Percentiles rank a stretch among this genome's conserved stretches.
phyloP scores from a whole-genome alignment of 2,888 invertebrate genomes.

The Cynaeus angustus region DNA sequence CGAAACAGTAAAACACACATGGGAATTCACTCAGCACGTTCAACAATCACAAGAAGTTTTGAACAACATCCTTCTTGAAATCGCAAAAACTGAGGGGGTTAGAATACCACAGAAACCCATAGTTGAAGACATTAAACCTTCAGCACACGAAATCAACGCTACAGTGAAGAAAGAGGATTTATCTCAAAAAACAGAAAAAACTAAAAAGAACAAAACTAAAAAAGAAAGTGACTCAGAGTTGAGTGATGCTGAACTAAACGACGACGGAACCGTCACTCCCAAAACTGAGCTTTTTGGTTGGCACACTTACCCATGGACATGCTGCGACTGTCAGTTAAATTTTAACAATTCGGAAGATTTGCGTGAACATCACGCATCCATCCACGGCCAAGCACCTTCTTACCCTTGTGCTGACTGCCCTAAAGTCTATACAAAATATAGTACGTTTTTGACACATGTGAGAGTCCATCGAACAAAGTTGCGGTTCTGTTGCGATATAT shows the following conservation, averaged over 20 bases:
- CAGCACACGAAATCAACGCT: constrained; percentile 2
- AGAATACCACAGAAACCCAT: constrained; percentile 6
- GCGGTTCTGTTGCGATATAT: constrained; percentile 74
- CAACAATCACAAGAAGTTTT: constrained; percentile 68
- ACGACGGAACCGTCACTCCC: constrained; percentile 67
- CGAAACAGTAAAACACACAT: constrained; percentile 67
- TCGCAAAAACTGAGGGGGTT: constrained; percentile 20
- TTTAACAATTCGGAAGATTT: constrained; percentile 73
- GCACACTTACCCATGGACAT: constrained; percentile 73
- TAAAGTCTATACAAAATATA: constrained; percentile 77
- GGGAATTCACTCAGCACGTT: constrained; percentile 68
- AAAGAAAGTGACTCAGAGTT: constrained; percentile 51
- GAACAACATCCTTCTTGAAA: constrained; percentile 26
- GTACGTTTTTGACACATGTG: constrained; percentile 79
- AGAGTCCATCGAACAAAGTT: constrained; percentile 76
- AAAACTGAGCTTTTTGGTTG: constrained; percentile 67
- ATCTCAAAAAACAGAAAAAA: constrained; percentile 1
- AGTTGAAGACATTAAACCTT: constrained; percentile 27
- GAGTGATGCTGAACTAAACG: constrained; percentile 63
- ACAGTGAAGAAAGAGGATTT: constrained; percentile 24
- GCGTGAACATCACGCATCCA: constrained; percentile 76
- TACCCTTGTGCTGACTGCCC: constrained; percentile 81
- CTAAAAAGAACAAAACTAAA: constrained; percentile 10
- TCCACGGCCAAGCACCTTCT: constrained; percentile 78
- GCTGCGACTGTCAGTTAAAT: constrained; percentile 73